phyloP scores from a whole-genome alignment of 2,797 vertebrate species.

The Amphiprion clarkii region DNA sequence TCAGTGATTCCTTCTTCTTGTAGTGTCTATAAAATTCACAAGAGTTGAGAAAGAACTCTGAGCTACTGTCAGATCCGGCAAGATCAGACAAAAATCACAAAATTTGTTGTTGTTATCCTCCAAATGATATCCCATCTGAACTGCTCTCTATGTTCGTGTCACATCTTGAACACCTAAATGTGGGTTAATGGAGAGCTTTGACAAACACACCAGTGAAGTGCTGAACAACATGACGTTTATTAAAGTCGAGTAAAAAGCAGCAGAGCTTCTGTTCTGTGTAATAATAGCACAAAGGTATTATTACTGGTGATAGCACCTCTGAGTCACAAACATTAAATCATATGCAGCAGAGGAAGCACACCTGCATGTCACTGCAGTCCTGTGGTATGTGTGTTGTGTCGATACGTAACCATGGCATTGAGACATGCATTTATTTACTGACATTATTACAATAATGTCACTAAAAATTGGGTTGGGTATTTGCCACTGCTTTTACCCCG shows the following conservation, averaged over 20 bases:
- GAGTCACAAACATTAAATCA: slow-evolving; percentile 29
- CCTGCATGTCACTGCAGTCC: slow-evolving; percentile 30
- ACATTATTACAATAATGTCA: background rate
- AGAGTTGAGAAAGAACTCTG: too few species aligned
- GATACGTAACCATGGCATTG: background rate
- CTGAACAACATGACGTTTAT: slow-evolving; percentile 27
- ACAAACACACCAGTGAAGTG: background rate
- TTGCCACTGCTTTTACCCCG: background rate
- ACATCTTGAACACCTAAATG: background rate
- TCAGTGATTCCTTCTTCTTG: too few species aligned
- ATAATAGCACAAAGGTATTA: slow-evolving; percentile 34
- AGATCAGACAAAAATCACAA: too few species aligned
- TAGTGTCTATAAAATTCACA: too few species aligned
- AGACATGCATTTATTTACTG: background rate
- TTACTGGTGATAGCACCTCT: slow-evolving; percentile 27
- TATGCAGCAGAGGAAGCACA: slow-evolving; percentile 41
- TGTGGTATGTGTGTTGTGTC: background rate
- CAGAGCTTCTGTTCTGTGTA: slow-evolving; percentile 25
- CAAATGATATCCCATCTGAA: background rate
- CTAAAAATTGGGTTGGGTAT: background rate
- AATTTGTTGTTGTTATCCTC: background rate
- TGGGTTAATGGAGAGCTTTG: background rate
- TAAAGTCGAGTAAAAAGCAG: background rate
- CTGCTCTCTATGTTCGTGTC: background rate
- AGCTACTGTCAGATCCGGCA: too few species aligned